Evolutionary conservation across 1,140 invertebrate genomes (phyloP).

Genomic region (Nasonia longicornis): DNA sequence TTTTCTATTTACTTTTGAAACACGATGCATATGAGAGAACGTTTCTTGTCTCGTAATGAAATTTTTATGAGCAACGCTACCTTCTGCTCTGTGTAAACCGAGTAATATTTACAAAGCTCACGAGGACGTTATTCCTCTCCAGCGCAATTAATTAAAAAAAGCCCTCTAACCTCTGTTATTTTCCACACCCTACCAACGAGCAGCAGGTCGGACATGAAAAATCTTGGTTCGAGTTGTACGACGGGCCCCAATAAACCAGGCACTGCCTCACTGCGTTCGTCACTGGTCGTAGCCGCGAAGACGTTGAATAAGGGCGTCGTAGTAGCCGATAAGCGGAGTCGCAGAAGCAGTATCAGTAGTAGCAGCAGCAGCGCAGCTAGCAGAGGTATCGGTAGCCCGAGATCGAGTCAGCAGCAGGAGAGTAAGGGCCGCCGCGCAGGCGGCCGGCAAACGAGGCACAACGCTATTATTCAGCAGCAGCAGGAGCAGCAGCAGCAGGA

Average conservation of each 20-base stretch:
- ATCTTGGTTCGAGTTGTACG: constrained; percentile 68
- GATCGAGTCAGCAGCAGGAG: constrained; percentile 45
- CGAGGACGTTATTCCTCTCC: too few species aligned
- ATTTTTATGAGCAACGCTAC: not conserved
- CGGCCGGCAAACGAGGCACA: constrained; percentile 30
- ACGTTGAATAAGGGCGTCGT: constrained; percentile 29
- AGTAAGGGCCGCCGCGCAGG: constrained; percentile 38
- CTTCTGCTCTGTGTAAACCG: too few species aligned
- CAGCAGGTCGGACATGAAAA: constrained; percentile 69
- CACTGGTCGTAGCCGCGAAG: constrained; percentile 65
- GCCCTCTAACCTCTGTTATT: not conserved
- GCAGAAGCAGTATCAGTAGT: constrained; percentile 32
- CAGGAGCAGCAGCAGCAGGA: constrained; percentile 6
- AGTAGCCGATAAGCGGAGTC: constrained; percentile 33
- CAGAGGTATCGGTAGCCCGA: constrained; percentile 43
- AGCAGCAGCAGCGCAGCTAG: constrained; percentile 22
- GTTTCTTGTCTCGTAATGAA: not conserved
- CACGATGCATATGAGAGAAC: too few species aligned
- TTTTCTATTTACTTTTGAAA: too few species aligned
- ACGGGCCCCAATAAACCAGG: constrained; percentile 70
- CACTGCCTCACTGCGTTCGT: constrained; percentile 70
- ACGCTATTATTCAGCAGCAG: constrained; percentile 9
- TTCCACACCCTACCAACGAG: not conserved
- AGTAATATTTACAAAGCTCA: too few species aligned
- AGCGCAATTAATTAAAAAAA: too few species aligned